Evolutionary conservation across 2,888 invertebrate species (phyloP), one percentile per base, ranked within the genome.

Genomic region (Anagyrus pseudococci): DNA sequence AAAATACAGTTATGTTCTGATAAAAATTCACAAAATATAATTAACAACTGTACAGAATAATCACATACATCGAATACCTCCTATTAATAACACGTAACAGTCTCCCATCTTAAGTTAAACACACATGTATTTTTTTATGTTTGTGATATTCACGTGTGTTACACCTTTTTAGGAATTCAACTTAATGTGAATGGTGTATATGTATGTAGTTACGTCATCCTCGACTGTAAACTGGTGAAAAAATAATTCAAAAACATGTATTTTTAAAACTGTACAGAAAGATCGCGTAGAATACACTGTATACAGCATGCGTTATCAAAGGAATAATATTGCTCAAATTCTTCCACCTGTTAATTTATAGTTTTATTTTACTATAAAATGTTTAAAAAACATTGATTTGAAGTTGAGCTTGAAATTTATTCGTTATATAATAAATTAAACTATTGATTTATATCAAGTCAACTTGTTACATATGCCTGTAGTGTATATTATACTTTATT

Each of bases 261-360:
- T 72, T 75, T 70, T 73, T 75, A 37, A 76, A 75, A 71, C 67
- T 76, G 74, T 77, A 76, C 70, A 76, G 74, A 76, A 75, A 73
- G 65, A 71, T 19, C 10, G 48, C 66, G 66, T 73, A 75, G 73
- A 77, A 72, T 72, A 72, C 70, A 73, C 68, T 69, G 68, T 67
- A 69, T 68, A 69, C 61, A 63, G 17, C 29, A 56, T 50, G 40
- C 50, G 20, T 58, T 66, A 66, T 66, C 59, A 60, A 58, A 67
- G 60, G 55, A 62, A 62, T 19, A 68, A 66, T 67, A 57, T 68
- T 68, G 25, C 25, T 58, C 62, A 68, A 69, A 69, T 70, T 72
- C 68, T 72, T 67, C 68, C 61, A 68, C 64, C 69, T 57, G 37
- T 44, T 50, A 40, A 58, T 50, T 57, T 57, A 60, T 57, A 50